phyloP scores from a whole-genome alignment of 1,140 invertebrate genomes.

The Chironomus striatipennis region DNA sequence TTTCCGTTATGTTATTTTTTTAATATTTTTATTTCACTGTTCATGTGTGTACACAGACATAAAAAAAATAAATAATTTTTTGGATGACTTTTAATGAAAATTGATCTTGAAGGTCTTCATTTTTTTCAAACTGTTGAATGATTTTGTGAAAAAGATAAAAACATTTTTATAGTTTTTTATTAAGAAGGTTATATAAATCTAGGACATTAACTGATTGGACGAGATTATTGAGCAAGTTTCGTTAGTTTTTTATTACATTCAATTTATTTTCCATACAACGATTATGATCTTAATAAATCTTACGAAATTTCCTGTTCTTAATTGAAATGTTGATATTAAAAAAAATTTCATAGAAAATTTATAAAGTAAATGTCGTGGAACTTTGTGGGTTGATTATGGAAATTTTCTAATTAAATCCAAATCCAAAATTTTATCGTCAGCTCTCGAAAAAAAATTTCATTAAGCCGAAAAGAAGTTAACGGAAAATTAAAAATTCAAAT shows the following conservation, averaged over 20 bases:
- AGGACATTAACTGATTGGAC: conserved; percentile 12
- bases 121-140: conserved; percentile 13
- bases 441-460: no score
- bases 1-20: neutral
- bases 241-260: neutral
- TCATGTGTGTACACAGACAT: no score
- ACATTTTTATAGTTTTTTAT: neutral
- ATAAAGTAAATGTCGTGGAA: no score
- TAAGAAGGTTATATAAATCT: neutral
- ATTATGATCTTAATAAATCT: conserved; percentile 10
- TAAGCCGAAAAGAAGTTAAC: no score
- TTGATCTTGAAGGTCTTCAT: conserved; percentile 12
- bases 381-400: no score
- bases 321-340: neutral
- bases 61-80: no score
- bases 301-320: conserved; percentile 8
- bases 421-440: no score
- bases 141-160: neutral
- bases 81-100: conserved; percentile 14
- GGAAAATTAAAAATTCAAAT: no score
- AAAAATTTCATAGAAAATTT: no score
- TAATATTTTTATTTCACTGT: no score
- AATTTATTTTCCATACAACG: neutral
- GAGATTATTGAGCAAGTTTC: neutral
- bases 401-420: no score